Conservation (phyloP, 2,888 invertebrate species). For the Teleiodes luculella region DNA sequence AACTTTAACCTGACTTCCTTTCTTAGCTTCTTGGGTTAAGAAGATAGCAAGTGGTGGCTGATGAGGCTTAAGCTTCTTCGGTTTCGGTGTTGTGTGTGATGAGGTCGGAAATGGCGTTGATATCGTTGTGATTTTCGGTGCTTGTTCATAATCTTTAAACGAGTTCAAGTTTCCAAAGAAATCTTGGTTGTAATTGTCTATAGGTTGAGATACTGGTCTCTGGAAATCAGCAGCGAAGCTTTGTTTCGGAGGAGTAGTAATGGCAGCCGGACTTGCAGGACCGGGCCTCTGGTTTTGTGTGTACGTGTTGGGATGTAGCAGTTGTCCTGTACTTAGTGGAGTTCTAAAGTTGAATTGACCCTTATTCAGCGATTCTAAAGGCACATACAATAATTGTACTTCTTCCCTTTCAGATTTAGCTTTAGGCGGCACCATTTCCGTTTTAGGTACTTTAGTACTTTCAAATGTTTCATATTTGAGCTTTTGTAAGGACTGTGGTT, state of each 20-base stretch:
- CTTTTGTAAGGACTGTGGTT: slow-evolving; percentile 61
- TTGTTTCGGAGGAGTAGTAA: slow-evolving; percentile 36
- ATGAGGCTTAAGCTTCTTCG: slow-evolving; percentile 84
- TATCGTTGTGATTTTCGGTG: slow-evolving; percentile 60
- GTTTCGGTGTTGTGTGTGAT: slow-evolving; percentile 62
- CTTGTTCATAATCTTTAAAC: slow-evolving; percentile 44
- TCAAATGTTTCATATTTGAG: slow-evolving; percentile 59
- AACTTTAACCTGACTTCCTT: slow-evolving; percentile 76
- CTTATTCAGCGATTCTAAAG: slow-evolving; percentile 84
- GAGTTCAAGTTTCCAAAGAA: slow-evolving; percentile 58
- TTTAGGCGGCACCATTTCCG: slow-evolving; percentile 38
- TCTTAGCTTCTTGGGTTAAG: slow-evolving; percentile 76
- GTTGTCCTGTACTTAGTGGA: slow-evolving; percentile 44
- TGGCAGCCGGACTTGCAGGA: background rate
- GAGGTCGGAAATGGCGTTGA: slow-evolving; percentile 60
- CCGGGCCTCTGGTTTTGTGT: slow-evolving; percentile 47
- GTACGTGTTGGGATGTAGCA: slow-evolving; percentile 53
- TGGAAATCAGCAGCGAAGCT: slow-evolving; percentile 46
- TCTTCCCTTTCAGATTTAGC: slow-evolving; percentile 77
- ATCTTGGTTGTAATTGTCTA: slow-evolving; percentile 37
- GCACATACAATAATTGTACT: slow-evolving; percentile 89
- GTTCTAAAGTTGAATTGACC: slow-evolving; percentile 65
- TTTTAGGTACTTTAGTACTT: slow-evolving; percentile 36
- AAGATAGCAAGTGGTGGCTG: slow-evolving; percentile 92
- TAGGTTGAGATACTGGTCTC: slow-evolving; percentile 40